phyloP scores from a whole-genome alignment of 2,797 vertebrate genomes.

The Loriculus beryllinus region DNA sequence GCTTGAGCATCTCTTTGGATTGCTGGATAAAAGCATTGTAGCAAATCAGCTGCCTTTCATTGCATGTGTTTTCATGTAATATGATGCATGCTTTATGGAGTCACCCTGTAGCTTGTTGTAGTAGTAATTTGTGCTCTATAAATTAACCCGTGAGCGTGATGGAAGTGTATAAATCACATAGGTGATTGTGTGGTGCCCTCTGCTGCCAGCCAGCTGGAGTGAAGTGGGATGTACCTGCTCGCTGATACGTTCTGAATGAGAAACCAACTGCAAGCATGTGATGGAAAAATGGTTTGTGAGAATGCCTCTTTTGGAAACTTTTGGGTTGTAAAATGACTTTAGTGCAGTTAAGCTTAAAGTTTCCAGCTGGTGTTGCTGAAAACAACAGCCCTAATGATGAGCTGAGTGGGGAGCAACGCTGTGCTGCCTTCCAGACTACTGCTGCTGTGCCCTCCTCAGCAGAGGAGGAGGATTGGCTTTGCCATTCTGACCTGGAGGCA shows the following conservation, averaged over 20 bases:
- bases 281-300: neutral
- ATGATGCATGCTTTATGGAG: slow-evolving; percentile 36
- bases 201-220: slow-evolving; percentile 61
- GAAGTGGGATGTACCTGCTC: slow-evolving; percentile 6
- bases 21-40: neutral
- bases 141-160: slow-evolving; percentile 24
- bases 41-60: slow-evolving; percentile 9
- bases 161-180: slow-evolving; percentile 60
- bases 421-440: neutral
- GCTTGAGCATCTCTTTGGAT: neutral
- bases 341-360: neutral
- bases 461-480: neutral
- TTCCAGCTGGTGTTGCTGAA: neutral
- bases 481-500: neutral
- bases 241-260: neutral
- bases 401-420: neutral
- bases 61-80: slow-evolving; percentile 3
- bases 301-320: neutral
- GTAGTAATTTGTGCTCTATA: slow-evolving; percentile 60
- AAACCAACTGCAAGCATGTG: neutral
- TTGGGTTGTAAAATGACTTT: neutral
- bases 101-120: slow-evolving; percentile 41
- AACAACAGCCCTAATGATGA: neutral
- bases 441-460: neutral
- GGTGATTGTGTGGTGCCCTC: slow-evolving; percentile 72